Evolutionary conservation across 2,797 vertebrate species (phyloP).

Genomic region (Hippoglossus hippoglossus): DNA sequence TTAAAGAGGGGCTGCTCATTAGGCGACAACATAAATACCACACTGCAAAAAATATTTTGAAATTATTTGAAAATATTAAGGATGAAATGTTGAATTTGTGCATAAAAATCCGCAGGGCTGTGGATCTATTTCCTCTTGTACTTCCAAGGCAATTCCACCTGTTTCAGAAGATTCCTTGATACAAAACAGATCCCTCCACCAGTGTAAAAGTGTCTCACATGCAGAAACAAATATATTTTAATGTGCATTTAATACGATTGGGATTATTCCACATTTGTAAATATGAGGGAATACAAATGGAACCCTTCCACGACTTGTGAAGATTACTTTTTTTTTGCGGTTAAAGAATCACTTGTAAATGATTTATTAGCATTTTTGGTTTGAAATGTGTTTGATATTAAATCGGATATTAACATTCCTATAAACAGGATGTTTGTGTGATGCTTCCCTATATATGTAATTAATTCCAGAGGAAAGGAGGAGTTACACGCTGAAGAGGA

Average conservation of each 20-base stretch:
- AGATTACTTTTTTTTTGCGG: too few species aligned
- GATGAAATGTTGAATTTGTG: not conserved
- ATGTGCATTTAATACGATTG: not conserved
- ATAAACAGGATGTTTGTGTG: slow-evolving; percentile 25
- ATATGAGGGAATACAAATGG: not conserved
- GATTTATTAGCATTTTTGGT: not conserved
- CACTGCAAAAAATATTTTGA: slow-evolving; percentile 10
- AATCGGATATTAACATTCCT: slow-evolving; percentile 1
- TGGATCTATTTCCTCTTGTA: not conserved
- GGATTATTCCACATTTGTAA: not conserved
- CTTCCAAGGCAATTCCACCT: slow-evolving; percentile 33
- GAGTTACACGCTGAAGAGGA: slow-evolving; percentile 37
- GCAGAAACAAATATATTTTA: not conserved
- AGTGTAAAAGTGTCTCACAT: slow-evolving; percentile 12
- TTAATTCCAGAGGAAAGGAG: slow-evolving; percentile 45
- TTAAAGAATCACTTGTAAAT: not conserved
- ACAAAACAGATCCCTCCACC: slow-evolving; percentile 27
- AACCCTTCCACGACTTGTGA: not conserved
- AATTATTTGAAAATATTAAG: not conserved
- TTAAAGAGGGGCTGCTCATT: slow-evolving; percentile 52
- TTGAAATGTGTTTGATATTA: slow-evolving; percentile 2
- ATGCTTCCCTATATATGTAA: slow-evolving; percentile 32
- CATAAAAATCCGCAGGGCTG: not conserved
- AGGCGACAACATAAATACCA: slow-evolving; percentile 51
- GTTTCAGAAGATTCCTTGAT: slow-evolving; percentile 29